Evolutionary conservation across 2,888 invertebrate species (phyloP).

Genomic region (Aphidoletes aphidimyza): DNA sequence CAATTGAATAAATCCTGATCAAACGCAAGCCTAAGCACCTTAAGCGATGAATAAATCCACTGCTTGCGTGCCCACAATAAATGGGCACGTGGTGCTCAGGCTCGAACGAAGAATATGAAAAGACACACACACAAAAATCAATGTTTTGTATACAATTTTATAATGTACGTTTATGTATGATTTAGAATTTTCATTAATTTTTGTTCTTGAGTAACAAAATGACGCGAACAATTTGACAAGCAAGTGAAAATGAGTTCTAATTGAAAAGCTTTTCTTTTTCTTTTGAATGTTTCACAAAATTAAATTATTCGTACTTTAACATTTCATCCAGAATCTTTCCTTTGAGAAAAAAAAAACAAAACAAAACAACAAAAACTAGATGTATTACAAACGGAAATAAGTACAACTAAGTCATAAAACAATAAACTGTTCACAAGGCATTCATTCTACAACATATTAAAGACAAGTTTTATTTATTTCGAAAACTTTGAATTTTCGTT

Average conservation of each 20-base stretch:
- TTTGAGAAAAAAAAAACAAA: too few species aligned
- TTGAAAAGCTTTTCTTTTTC: not conserved
- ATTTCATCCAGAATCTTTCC: not conserved
- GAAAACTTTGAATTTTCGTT: not conserved
- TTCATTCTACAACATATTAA: not conserved
- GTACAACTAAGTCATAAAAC: slow-evolving; percentile 22
- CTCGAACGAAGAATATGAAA: too few species aligned
- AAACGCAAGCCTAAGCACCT: slow-evolving; percentile 62
- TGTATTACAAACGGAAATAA: not conserved
- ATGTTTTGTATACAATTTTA: not conserved
- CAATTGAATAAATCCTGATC: slow-evolving; percentile 67
- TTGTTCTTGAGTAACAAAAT: too few species aligned
- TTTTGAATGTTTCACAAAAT: not conserved
- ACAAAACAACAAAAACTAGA: too few species aligned
- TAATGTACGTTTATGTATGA: not conserved
- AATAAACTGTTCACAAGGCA: slow-evolving; percentile 23
- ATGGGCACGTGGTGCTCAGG: not conserved
- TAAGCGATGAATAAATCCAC: slow-evolving; percentile 54
- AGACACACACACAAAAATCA: too few species aligned
- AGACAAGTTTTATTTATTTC: slow-evolving; percentile 18
- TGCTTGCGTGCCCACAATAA: not conserved
- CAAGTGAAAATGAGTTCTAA: not conserved
- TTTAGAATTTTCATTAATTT: too few species aligned
- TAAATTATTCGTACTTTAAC: not conserved
- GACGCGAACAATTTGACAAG: not conserved